phyloP scores from a whole-genome alignment of 1,140 invertebrate genomes.

The Drosophila busckii region DNA sequence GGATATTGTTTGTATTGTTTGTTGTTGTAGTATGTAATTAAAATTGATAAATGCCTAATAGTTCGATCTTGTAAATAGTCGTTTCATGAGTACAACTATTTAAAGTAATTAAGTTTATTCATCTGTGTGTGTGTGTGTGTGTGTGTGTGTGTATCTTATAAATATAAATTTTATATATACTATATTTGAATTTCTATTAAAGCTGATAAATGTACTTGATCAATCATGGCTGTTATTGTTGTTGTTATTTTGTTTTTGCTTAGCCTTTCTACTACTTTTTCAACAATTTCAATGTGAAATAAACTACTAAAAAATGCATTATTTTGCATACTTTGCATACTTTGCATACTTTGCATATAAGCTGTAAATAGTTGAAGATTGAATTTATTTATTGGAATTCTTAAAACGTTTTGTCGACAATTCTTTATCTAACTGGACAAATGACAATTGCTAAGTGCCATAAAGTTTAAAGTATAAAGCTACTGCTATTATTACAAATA shows the following conservation, averaged over 20 bases:
- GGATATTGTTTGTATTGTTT: too few relatives aligned
- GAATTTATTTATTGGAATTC: slow-evolving; percentile 20
- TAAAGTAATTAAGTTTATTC: slow-evolving; percentile 26
- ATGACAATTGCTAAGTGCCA: slow-evolving; percentile 49
- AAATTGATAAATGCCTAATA: slow-evolving; percentile 70
- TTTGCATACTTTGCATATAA: slow-evolving; percentile 19
- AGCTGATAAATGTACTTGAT: slow-evolving; percentile 72
- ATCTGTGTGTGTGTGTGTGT: slow-evolving; percentile 7
- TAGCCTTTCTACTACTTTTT: not conserved
- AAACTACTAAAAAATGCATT: slow-evolving; percentile 36
- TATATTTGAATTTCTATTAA: slow-evolving; percentile 71
- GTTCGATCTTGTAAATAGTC: slow-evolving; percentile 42
- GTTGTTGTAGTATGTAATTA: slow-evolving; percentile 17
- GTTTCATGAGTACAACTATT: too few relatives aligned
- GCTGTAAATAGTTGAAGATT: slow-evolving; percentile 24
- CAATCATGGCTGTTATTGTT: slow-evolving; percentile 33
- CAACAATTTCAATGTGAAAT: slow-evolving; percentile 69
- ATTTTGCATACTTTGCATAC: slow-evolving; percentile 17
- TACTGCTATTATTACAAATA: slow-evolving; percentile 48
- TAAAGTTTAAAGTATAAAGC: slow-evolving; percentile 58
- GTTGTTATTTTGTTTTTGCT: not conserved
- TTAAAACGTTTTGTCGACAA: slow-evolving; percentile 17
- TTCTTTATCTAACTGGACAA: slow-evolving; percentile 21
- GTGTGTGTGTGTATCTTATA: slow-evolving; percentile 34
- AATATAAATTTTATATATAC: slow-evolving; percentile 40